A percentile compares a stretch with the other conserved stretches of the same genome.
These are phyloP conservation scores for Barnardius zonarius DNA, from an alignment of 2,113 vertebrate species.

Conservation along the genomic window DNA sequence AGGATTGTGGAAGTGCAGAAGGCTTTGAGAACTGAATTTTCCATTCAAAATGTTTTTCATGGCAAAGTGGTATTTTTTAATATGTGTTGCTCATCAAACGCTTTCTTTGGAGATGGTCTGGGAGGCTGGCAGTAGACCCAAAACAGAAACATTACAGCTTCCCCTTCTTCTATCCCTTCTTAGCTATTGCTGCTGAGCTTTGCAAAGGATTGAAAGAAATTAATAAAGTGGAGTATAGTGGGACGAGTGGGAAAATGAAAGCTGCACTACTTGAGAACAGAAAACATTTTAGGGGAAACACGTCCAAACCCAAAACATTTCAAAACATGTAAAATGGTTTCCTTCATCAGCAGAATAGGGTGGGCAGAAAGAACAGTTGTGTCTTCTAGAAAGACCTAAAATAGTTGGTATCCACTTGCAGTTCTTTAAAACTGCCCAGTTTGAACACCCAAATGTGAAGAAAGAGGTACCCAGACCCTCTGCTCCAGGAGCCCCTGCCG, in stretches of 20 bases:
- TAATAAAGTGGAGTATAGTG: background rate
- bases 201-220: background rate
- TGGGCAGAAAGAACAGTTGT: background rate
- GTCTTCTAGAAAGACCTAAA: background rate
- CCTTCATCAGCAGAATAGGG: background rate
- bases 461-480: rapidly evolving
- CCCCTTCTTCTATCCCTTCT: background rate
- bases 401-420: rapidly evolving
- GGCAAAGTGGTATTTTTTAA: background rate
- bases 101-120: background rate
- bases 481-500: background rate
- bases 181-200: background rate
- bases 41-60: background rate
- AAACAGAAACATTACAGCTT: background rate
- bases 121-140: background rate
- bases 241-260: background rate
- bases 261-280: background rate
- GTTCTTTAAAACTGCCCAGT: background rate
- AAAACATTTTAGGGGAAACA: background rate
- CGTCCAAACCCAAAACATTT: background rate
- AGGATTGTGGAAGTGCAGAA: background rate
- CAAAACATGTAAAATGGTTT: background rate
- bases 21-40: background rate
- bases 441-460: background rate
- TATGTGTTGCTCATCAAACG: background rate